phyloP scores from a whole-genome alignment of 2,113 vertebrate species.

The Oncorhynchus mykiss region DNA sequence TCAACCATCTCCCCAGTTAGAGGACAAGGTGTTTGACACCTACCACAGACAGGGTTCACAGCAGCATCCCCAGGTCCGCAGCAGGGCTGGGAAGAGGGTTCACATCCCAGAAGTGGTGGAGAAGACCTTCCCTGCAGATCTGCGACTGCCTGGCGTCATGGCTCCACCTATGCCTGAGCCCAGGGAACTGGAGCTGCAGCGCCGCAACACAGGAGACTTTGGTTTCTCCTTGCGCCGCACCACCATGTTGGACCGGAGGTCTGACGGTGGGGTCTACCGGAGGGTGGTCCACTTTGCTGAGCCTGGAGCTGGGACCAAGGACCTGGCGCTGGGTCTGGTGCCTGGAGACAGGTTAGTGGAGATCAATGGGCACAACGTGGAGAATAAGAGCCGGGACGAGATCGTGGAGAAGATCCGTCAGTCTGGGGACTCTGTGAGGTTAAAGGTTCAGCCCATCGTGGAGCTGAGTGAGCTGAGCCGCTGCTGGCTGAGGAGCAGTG shows the following conservation, averaged over 20 bases:
- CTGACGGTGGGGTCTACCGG: conserved; percentile 82
- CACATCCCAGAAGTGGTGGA: conserved; percentile 79
- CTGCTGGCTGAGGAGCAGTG: conserved; percentile 85
- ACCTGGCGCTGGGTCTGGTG: conserved; percentile 85
- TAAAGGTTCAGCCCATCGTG: conserved; percentile 95
- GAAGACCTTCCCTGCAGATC: conserved; percentile 80
- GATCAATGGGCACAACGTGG: conserved; percentile 91
- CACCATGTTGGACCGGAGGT: conserved; percentile 85
- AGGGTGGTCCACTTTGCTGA: conserved; percentile 93
- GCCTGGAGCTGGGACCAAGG: conserved; percentile 87
- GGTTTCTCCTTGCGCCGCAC: conserved; percentile 94
- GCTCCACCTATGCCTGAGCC: conserved; percentile 75
- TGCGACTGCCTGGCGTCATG: conserved; percentile 79
- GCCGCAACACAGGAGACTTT: conserved; percentile 91
- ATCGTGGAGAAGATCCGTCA: conserved; percentile 99
- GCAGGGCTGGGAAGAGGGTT: conserved; percentile 30
- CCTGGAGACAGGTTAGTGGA: conserved; percentile 93
- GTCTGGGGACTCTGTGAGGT: conserved; percentile 86
- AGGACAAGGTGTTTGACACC: conserved; percentile 67
- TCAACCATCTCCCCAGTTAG: conserved; percentile 77
- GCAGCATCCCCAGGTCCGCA: conserved; percentile 24
- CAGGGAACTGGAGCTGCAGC: conserved; percentile 86
- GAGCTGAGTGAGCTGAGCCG: conserved; percentile 92
- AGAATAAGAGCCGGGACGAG: conserved; percentile 90
- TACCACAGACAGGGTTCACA: conserved; percentile 61